Conservation (phyloP, 2,888 invertebrate species). For the Cerastis leucographa region DNA sequence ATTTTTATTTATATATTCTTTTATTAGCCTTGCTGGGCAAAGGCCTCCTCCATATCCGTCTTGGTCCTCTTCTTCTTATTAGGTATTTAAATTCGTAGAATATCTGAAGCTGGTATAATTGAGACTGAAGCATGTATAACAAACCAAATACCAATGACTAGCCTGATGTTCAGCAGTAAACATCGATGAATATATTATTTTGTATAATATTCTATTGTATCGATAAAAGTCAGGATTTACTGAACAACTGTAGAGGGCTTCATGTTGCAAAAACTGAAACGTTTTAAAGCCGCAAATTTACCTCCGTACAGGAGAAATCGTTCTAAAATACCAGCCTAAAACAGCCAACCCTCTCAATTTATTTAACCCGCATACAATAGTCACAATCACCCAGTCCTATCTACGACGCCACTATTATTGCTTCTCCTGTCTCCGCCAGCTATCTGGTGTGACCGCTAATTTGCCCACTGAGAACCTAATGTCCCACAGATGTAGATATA, state of each 20-base stretch:
- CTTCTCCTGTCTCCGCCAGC: slow-evolving; percentile 49
- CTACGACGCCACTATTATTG: slow-evolving; percentile 47
- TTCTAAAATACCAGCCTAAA: not conserved
- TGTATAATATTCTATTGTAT: too few species aligned
- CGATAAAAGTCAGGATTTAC: not conserved
- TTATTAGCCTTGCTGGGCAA: too few species aligned
- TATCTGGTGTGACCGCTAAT: slow-evolving; percentile 65
- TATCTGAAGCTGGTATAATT: not conserved
- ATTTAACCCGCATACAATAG: slow-evolving; percentile 35
- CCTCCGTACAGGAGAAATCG: not conserved
- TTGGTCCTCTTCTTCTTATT: too few species aligned
- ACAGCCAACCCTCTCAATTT: not conserved
- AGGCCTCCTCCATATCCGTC: too few species aligned
- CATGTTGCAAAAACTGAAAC: not conserved
- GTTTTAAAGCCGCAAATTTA: not conserved
- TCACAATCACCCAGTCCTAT: slow-evolving; percentile 44
- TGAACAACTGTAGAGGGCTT: not conserved
- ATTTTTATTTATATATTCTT: too few species aligned
- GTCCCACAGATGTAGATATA: not conserved
- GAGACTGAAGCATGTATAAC: too few species aligned
- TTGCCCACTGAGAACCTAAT: slow-evolving; percentile 51
- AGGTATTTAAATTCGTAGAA: not conserved
- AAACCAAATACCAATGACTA: not conserved
- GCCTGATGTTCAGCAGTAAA: too few species aligned
- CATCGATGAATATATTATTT: too few species aligned